phyloP scores from a whole-genome alignment of 2,888 invertebrate genomes.

The Coenonympha arcania region DNA sequence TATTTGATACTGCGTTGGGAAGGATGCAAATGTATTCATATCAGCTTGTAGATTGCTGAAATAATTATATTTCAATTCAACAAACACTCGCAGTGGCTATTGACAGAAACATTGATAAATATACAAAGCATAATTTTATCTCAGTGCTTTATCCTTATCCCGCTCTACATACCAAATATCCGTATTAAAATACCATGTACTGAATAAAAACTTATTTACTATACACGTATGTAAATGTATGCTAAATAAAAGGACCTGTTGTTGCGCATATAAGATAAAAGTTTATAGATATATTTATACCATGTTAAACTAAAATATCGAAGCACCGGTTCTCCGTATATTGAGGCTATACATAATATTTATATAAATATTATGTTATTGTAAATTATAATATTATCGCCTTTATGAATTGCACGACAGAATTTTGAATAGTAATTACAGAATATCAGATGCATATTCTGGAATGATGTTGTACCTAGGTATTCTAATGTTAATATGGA shows the following conservation, averaged over 20 bases:
- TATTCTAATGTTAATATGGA: conserved; percentile 9
- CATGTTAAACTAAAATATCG: conserved; percentile 20
- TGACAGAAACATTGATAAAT: conserved; percentile 1
- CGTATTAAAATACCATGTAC: conserved; percentile 5
- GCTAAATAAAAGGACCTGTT: conserved; percentile 26
- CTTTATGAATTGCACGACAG: conserved; percentile 8
- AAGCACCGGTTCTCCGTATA: conserved; percentile 28
- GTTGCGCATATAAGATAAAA: conserved; percentile 24
- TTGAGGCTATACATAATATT: conserved; percentile 23
- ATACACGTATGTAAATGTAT: conserved; percentile 27
- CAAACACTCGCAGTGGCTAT: neutral
- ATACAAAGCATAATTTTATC: conserved; percentile 1
- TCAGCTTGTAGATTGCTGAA: too few relatives aligned
- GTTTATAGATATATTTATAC: conserved; percentile 23
- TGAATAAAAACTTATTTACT: conserved; percentile 11
- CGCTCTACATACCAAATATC: conserved; percentile 7
- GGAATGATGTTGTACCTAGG: neutral
- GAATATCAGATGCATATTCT: neutral
- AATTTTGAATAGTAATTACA: neutral
- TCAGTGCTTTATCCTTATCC: conserved; percentile 5
- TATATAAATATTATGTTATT: conserved; percentile 12
- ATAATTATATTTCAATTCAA: too few relatives aligned
- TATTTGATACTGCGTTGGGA: too few relatives aligned
- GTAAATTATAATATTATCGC: conserved; percentile 10
- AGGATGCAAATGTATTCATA: too few relatives aligned